phyloP scores from a whole-genome alignment of 2,888 invertebrate species.

The Bombyx huttoni region DNA sequence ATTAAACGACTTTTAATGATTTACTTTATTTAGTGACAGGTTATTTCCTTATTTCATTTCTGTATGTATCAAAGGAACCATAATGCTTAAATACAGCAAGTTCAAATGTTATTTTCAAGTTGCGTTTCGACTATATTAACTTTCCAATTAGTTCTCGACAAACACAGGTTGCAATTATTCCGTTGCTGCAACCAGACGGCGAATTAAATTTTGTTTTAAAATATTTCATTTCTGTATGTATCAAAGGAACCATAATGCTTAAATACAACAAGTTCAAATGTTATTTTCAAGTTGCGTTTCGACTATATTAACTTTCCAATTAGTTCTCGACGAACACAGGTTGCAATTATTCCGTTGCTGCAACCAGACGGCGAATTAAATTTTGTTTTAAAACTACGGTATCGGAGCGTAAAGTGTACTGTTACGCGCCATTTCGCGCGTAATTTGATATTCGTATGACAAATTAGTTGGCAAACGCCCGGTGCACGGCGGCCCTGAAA shows the following conservation, averaged over 20 bases:
- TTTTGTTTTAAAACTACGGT: slow-evolving; percentile 57
- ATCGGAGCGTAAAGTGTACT: slow-evolving; percentile 44
- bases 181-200: slow-evolving; percentile 35
- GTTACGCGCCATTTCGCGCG: slow-evolving; percentile 64
- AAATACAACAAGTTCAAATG: neutral
- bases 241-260: neutral
- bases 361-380: slow-evolving; percentile 46
- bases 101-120: slow-evolving; percentile 15
- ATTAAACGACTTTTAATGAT: neutral
- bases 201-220: slow-evolving; percentile 63
- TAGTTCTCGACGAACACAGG: slow-evolving; percentile 35
- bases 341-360: slow-evolving; percentile 41
- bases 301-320: slow-evolving; percentile 48
- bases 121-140: slow-evolving; percentile 41
- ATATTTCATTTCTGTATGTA: slow-evolving; percentile 4
- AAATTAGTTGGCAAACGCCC: slow-evolving; percentile 59
- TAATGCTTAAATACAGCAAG: neutral
- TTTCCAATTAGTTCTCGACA: slow-evolving; percentile 46
- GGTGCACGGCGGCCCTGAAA: slow-evolving; percentile 40
- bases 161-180: slow-evolving; percentile 38
- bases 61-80: neutral
- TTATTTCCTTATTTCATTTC: too few species aligned
- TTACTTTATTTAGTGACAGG: too few species aligned
- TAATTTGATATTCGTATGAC: slow-evolving; percentile 70
- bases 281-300: slow-evolving; percentile 26